Percentiles rank a stretch among this genome's conserved stretches.
Evolutionary conservation across 2,113 vertebrate species (phyloP).

Genomic region (Carettochelys insculpta): DNA sequence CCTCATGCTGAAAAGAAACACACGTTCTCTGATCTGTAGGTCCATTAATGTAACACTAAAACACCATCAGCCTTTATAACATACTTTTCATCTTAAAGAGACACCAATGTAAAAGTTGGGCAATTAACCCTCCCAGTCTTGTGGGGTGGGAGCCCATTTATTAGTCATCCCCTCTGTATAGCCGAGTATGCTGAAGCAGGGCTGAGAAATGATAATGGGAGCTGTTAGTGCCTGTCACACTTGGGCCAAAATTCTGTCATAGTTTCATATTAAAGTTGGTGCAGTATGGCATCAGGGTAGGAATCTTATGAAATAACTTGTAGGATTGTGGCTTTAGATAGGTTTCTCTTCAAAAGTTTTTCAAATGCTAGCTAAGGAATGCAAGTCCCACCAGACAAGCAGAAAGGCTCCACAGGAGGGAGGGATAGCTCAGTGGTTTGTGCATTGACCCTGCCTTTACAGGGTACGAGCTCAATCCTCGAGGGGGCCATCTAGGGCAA

Average conservation of each 20-base stretch:
- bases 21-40: not conserved
- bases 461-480: too few species aligned
- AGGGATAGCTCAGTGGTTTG: too few species aligned
- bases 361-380: not conserved
- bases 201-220: not conserved
- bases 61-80: not conserved
- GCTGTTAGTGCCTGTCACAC: not conserved
- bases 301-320: not conserved
- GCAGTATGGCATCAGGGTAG: not conserved
- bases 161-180: not conserved
- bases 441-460: too few species aligned
- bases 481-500: too few species aligned
- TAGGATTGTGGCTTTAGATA: not conserved
- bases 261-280: not conserved
- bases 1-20: not conserved
- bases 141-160: not conserved
- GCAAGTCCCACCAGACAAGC: not conserved
- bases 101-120: not conserved
- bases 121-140: not conserved
- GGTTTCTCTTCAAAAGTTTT: not conserved
- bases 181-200: not conserved
- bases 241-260: not conserved
- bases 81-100: not conserved
- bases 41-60: not conserved
- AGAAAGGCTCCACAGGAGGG: not conserved